phyloP scores from a whole-genome alignment of 2,113 vertebrate species.

The Psittacula cyanocephala region DNA sequence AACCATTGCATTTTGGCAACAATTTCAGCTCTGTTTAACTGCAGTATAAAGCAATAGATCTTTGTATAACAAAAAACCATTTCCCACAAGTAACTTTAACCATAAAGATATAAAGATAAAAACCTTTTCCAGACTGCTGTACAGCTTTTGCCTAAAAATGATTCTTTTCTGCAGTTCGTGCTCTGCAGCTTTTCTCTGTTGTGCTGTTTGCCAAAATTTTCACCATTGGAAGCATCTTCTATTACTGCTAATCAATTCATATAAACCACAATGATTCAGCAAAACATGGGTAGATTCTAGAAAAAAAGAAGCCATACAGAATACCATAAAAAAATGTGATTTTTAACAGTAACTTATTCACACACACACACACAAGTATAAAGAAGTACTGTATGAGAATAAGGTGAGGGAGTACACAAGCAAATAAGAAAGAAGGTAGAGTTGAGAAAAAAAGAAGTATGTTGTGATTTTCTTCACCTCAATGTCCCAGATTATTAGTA shows the following conservation, averaged over 20 bases:
- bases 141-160: not conserved
- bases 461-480: not conserved
- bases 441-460: not conserved
- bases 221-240: not conserved
- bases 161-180: not conserved
- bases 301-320: not conserved
- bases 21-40: not conserved
- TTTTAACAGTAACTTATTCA: not conserved
- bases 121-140: not conserved
- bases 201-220: not conserved
- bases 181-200: not conserved
- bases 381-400: not conserved
- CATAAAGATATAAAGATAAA: not conserved
- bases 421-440: not conserved
- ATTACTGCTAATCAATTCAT: not conserved
- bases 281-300: not conserved
- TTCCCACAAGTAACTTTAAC: not conserved
- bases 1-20: not conserved
- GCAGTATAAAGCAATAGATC: not conserved
- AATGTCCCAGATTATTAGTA: not conserved
- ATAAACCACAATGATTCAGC: not conserved
- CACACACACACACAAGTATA: rapidly evolving
- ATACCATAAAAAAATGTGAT: not conserved
- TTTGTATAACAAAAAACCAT: not conserved
- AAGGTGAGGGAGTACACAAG: not conserved